Base-by-base conservation (phyloP, 64 coral and sea anemone species). In the Actinia tenebrosa region DNA sequence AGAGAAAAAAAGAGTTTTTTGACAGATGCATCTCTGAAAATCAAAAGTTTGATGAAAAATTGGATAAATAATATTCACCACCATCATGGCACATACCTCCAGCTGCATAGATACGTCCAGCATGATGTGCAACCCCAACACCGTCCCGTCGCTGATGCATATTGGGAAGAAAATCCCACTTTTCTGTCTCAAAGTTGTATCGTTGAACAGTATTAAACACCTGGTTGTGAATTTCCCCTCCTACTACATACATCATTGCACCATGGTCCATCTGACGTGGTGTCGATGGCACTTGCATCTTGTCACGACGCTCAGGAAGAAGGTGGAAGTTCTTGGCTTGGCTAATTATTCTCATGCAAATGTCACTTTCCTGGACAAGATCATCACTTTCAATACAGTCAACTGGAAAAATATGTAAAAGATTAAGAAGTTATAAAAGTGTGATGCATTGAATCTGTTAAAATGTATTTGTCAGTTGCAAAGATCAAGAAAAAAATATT, bases 101-200 rank as follows among this genome's bases (percentile, higher is more conserved):
- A 64, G 92, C 96, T 77, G 96, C 96, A 92, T 92, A 98, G 46
- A 98, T 88, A 14, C 71, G 84, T 9, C 92, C 96, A 88, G 89
- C 91, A 79, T 98, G 94, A 17, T 87, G 87, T 2, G 96, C 77
- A 9, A 95, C 96, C 45, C 96, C 96, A 45, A 98, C 90, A 79
- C 96, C 96, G 86, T 98, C 96, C 45, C 96, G 78, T 72, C 89
- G 93, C 60, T 98, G 94, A 79, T 95, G 88, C 93, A 98, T 94
- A 16, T 84, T 72, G 19, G 92, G 71, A 4, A 95, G 84, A 22
- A 66, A 83, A 27, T 92, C 93, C 96, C 96, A 98, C 16, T 20
- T 79, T 11, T 94, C 82, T 4, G 87, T 90, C 20, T 98, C 92
- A 80, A 94, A 94, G 52, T 95, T 90, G 50, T 88, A 98, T 45